phyloP scores from a whole-genome alignment of 2,113 vertebrate species.

The Centropus unirufus region DNA sequence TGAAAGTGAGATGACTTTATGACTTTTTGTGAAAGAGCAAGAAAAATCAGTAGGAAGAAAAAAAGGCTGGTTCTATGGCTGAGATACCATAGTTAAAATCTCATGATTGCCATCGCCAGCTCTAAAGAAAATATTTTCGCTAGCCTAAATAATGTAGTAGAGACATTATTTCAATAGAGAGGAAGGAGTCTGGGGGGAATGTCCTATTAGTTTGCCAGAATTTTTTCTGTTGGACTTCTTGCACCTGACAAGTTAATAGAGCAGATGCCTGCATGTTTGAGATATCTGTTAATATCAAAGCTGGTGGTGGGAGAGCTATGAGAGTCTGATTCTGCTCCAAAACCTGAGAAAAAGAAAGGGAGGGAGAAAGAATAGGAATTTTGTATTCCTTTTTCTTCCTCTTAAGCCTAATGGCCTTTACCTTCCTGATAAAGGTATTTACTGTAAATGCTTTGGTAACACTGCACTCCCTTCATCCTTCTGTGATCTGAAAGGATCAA shows the following conservation, averaged over 20 bases:
- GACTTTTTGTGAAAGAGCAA: neutral
- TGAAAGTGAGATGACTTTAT: neutral
- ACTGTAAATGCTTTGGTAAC: neutral
- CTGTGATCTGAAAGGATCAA: rapidly evolving
- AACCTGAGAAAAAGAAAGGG: neutral
- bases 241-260: neutral
- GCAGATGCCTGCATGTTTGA: neutral
- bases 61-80: neutral
- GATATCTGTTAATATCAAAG: neutral
- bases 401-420: neutral
- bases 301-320: neutral
- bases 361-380: neutral
- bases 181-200: neutral
- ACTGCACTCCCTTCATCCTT: neutral
- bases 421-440: neutral
- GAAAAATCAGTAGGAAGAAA: neutral
- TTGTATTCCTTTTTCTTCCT: neutral
- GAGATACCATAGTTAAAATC: neutral
- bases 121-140: neutral
- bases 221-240: neutral
- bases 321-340: neutral
- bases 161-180: neutral
- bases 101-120: neutral
- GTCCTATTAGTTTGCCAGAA: neutral
- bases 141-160: neutral